Percentiles rank a stretch among this genome's conserved stretches.
Evolutionary conservation across 2,888 invertebrate genomes (phyloP).

Genomic region (Platycheirus rosarum): DNA sequence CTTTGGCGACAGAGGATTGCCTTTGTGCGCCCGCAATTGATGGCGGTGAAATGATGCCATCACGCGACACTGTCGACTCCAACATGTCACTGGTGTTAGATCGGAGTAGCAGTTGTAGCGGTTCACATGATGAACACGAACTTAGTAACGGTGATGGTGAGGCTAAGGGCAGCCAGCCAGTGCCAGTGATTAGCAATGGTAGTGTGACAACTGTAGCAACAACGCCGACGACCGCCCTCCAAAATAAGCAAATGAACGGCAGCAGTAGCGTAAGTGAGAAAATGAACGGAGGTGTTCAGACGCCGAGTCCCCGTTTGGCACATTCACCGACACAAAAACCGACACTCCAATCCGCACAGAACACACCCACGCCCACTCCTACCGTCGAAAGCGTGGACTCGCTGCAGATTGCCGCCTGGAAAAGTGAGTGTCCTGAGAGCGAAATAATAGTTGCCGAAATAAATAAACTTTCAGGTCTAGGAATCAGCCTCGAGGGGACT

Average conservation of each 20-base stretch:
- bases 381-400: conserved; percentile 85
- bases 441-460: conserved; percentile 96
- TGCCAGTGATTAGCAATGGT: conserved; percentile 73
- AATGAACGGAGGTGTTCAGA: conserved; percentile 53
- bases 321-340: conserved; percentile 47
- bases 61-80: conserved; percentile 91
- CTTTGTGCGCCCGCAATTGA: conserved; percentile 85
- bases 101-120: conserved; percentile 79
- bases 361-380: conserved; percentile 83
- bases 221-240: conserved; percentile 50
- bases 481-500: conserved; percentile 98
- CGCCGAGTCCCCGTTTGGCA: conserved; percentile 52
- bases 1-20: conserved; percentile 85
- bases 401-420: conserved; percentile 91
- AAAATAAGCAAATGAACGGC: conserved; percentile 48
- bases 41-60: conserved; percentile 88
- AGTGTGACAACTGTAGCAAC: conserved; percentile 58
- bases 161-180: conserved; percentile 70
- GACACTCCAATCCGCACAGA: conserved; percentile 55
- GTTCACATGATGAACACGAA: conserved; percentile 64
- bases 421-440: conserved; percentile 90
- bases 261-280: conserved; percentile 59
- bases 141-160: conserved; percentile 68
- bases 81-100: conserved; percentile 84
- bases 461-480: conserved; percentile 95